Evolutionary conservation across 2,888 invertebrate species (phyloP).

Genomic region (Caenorhabditis doughertyi): DNA sequence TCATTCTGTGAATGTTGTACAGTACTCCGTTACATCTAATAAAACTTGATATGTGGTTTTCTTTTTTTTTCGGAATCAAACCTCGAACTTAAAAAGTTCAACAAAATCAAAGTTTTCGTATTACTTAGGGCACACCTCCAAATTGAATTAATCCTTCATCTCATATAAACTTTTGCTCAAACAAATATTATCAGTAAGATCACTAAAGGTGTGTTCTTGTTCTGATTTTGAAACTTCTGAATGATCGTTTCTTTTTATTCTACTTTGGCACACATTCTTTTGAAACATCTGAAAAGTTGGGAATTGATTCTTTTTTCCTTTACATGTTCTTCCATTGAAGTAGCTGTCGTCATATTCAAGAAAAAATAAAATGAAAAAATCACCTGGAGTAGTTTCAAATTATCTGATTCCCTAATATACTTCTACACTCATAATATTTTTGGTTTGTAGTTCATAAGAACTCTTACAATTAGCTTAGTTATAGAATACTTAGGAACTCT

Average conservation of each 20-base stretch:
- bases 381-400: too few relatives aligned
- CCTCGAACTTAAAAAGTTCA: not conserved
- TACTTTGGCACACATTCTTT: too few relatives aligned
- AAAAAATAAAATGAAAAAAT: not conserved
- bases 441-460: too few relatives aligned
- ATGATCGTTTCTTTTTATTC: too few relatives aligned
- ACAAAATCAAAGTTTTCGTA: not conserved
- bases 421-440: too few relatives aligned
- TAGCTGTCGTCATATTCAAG: not conserved
- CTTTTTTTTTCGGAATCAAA: not conserved
- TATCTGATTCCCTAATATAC: too few relatives aligned
- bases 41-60: slow-evolving; percentile 5
- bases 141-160: slow-evolving; percentile 3
- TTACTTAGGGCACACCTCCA: not conserved
- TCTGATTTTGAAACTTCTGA: too few relatives aligned
- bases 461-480: too few relatives aligned
- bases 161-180: not conserved
- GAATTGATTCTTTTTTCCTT: too few relatives aligned
- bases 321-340: too few relatives aligned
- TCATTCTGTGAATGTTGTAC: not conserved
- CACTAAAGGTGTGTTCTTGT: not conserved
- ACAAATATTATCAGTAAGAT: not conserved
- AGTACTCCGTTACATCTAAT: slow-evolving; percentile 12
- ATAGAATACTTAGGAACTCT: too few relatives aligned
- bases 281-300: too few relatives aligned